Percentiles rank a stretch among this genome's conserved stretches.
phyloP scores from a whole-genome alignment of 2,888 invertebrate species.

The Resseliella maxima region DNA sequence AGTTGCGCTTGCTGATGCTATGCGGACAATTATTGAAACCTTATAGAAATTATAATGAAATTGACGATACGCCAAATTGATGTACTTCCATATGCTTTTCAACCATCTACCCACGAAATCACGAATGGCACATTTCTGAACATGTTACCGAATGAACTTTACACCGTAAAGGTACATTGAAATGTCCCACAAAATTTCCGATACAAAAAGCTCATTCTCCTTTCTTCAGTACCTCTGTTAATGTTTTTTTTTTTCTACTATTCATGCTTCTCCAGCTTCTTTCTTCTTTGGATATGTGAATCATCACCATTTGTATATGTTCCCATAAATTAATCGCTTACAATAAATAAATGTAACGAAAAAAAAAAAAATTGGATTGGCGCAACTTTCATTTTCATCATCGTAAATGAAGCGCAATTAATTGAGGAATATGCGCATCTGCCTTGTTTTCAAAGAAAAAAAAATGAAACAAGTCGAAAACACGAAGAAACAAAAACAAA shows the following conservation, averaged over 20 bases:
- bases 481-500: background rate
- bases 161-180: background rate
- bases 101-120: background rate
- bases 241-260: background rate
- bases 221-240: background rate
- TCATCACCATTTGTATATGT: background rate
- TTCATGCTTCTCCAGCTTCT: background rate
- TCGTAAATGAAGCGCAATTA: background rate
- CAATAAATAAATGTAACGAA: background rate
- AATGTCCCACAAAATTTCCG: background rate
- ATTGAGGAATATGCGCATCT: background rate
- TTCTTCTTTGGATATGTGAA: background rate
- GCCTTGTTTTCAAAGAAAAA: background rate
- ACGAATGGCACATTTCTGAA: background rate
- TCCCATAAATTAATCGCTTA: background rate
- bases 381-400: background rate
- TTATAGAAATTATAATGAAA: background rate
- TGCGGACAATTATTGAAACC: background rate
- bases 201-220: too few relatives aligned
- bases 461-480: background rate
- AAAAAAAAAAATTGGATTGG: background rate
- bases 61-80: background rate
- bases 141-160: background rate
- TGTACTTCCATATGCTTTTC: conserved; percentile 9
- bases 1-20: background rate